These are phyloP conservation scores for Cossypha dichroa DNA, from an alignment of 2,797 vertebrate species.

Conservation along the genomic window DNA sequence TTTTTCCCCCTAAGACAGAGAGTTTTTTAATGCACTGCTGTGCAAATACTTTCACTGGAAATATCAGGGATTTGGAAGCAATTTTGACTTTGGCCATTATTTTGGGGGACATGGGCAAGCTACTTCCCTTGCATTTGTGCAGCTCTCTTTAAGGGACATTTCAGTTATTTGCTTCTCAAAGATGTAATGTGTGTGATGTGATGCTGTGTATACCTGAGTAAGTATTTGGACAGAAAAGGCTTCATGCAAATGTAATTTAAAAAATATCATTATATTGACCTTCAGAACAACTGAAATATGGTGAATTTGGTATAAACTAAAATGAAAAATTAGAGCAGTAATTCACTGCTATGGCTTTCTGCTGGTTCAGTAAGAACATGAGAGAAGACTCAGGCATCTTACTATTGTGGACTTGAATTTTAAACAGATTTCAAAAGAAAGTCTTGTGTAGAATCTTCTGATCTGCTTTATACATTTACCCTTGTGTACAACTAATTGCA, in stretches of 20 bases:
- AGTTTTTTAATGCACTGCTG: background rate
- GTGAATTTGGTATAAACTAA: background rate
- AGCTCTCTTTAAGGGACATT: background rate
- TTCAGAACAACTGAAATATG: background rate
- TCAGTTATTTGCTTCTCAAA: background rate
- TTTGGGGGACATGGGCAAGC: background rate
- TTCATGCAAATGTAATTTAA: background rate
- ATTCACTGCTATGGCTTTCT: background rate
- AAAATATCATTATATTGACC: background rate
- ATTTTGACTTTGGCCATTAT: background rate
- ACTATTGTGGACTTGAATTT: background rate
- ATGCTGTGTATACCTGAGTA: background rate
- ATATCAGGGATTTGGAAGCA: background rate
- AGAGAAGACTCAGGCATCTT: background rate
- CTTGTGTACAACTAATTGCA: background rate
- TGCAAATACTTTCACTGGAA: background rate
- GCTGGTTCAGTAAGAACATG: background rate
- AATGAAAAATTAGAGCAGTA: background rate
- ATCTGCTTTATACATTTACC: background rate
- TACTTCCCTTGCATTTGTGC: background rate
- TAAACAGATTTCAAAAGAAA: conserved; percentile 11
- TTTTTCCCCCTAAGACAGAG: background rate
- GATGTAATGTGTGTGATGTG: background rate
- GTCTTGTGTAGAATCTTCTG: background rate
- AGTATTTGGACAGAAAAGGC: background rate